phyloP scores from a whole-genome alignment of 2,113 vertebrate genomes.

The Oncorhynchus mykiss region DNA sequence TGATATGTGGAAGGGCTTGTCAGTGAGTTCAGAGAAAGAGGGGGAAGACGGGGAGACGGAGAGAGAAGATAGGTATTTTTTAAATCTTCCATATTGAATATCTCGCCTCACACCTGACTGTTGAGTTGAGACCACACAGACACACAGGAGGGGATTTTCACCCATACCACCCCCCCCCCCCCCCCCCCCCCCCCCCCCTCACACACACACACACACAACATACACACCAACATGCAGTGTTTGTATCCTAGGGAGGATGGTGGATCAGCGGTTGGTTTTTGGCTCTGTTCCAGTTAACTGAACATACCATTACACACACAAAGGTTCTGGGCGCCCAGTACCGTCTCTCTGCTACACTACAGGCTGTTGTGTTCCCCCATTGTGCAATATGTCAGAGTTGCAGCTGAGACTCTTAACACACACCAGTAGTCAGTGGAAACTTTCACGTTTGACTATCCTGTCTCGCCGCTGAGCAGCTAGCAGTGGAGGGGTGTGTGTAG shows the following conservation, averaged over 20 bases:
- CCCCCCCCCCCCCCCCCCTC: neutral
- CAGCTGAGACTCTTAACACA: constrained; percentile 13
- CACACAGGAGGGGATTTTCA: too few species aligned
- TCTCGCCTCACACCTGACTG: too few species aligned
- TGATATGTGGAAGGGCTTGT: too few species aligned
- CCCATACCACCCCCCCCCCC: neutral
- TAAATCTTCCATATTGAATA: too few species aligned
- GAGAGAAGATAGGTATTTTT: constrained; percentile 12
- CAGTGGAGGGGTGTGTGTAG: neutral
- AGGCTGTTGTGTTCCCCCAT: neutral
- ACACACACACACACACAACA: neutral
- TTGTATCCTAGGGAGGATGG: constrained; percentile 8
- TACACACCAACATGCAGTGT: neutral
- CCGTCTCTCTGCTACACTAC: neutral
- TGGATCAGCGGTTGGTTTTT: constrained; percentile 38
- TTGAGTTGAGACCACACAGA: too few species aligned
- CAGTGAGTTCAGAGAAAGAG: constrained; percentile 16
- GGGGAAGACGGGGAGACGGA: constrained; percentile 15
- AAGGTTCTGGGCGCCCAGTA: neutral
- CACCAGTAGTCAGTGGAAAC: constrained; percentile 16
- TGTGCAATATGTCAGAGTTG: neutral
- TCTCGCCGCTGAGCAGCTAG: too few species aligned
- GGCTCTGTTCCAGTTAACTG: constrained; percentile 40
- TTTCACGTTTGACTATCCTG: too few species aligned
- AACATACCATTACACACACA: constrained; percentile 31